Conservation (phyloP, 2,888 invertebrate species). For the Frankliniella fusca region DNA sequence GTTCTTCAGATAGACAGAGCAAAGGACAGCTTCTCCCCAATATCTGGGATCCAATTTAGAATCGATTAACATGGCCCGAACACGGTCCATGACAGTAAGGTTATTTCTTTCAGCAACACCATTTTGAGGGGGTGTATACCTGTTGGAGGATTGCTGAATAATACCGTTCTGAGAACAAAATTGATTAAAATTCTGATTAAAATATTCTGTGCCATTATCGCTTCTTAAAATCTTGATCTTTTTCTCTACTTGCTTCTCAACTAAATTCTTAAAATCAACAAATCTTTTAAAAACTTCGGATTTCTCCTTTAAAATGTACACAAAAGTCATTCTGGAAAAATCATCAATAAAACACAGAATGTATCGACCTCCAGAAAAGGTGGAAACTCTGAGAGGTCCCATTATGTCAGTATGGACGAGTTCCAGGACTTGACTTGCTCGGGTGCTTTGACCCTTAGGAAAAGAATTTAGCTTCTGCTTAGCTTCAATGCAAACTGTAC, state of each 20-base stretch:
- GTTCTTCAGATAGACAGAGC: constrained; percentile 30
- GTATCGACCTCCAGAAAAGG: constrained; percentile 35
- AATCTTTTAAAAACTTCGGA: no score
- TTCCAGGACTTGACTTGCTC: constrained; percentile 33
- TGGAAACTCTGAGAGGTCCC: constrained; percentile 36
- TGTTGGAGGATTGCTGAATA: constrained; percentile 32
- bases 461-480: background rate
- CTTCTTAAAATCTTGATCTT: constrained; percentile 40
- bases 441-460: constrained; percentile 3
- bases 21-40: constrained; percentile 34
- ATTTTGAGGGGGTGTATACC: constrained; percentile 36
- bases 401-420: constrained; percentile 38
- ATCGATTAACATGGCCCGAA: constrained; percentile 28
- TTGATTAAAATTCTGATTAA: constrained; percentile 30
- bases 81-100: constrained; percentile 23
- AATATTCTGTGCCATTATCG: constrained; percentile 41
- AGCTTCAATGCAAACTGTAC: background rate
- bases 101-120: constrained; percentile 35
- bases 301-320: no score
- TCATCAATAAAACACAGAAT: constrained; percentile 38
- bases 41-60: constrained; percentile 28
- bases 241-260: constrained; percentile 40
- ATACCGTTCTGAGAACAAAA: constrained; percentile 35
- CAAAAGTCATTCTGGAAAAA: constrained; percentile 34
- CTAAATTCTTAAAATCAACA: constrained; percentile 35